Evolutionary conservation across 2,888 invertebrate genomes (phyloP).

Genomic region (Atherix ibis): DNA sequence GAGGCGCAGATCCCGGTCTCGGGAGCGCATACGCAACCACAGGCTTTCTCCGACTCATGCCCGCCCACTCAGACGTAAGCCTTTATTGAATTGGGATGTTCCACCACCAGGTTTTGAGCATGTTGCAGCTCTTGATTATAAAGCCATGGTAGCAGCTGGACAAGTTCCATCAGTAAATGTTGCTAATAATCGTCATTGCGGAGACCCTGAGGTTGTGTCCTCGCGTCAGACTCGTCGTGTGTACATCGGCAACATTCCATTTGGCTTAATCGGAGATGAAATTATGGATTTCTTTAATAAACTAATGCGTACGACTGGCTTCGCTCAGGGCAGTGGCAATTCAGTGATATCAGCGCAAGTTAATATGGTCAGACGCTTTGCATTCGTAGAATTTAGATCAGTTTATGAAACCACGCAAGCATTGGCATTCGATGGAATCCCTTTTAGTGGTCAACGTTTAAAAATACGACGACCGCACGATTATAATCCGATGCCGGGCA

Average conservation of each 20-base stretch:
- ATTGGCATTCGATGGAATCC: constrained; percentile 98
- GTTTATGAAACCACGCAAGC: constrained; percentile 99
- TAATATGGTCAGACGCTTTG: constrained; percentile 98
- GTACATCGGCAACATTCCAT: constrained; percentile 97
- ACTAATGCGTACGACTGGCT: constrained; percentile 93
- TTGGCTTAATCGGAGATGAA: constrained; percentile 94
- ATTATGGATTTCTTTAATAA: constrained; percentile 99
- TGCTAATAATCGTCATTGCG: constrained; percentile 84
- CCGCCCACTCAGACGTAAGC: constrained; percentile 69
- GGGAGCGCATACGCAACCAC: constrained; percentile 14
- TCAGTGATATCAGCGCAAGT: constrained; percentile 98
- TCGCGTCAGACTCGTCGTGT: constrained; percentile 80
- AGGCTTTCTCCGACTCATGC: constrained; percentile 28
- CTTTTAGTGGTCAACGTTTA: constrained; percentile 94
- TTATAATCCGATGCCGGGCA: constrained; percentile 95
- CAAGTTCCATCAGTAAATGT: constrained; percentile 90
- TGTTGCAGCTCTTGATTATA: constrained; percentile 85
- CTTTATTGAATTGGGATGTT: constrained; percentile 96
- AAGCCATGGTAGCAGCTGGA: constrained; percentile 78
- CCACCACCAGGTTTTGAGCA: constrained; percentile 97
- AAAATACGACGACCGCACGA: constrained; percentile 96
- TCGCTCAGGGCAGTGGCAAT: constrained; percentile 95
- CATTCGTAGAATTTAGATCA: constrained; percentile 89
- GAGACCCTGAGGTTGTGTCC: constrained; percentile 92
- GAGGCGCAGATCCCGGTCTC: constrained; percentile 26